Evolutionary conservation across 2,113 vertebrate genomes (phyloP), one percentile per base, ranked within the genome.

Genomic region (Chelonoidis abingdonii): DNA sequence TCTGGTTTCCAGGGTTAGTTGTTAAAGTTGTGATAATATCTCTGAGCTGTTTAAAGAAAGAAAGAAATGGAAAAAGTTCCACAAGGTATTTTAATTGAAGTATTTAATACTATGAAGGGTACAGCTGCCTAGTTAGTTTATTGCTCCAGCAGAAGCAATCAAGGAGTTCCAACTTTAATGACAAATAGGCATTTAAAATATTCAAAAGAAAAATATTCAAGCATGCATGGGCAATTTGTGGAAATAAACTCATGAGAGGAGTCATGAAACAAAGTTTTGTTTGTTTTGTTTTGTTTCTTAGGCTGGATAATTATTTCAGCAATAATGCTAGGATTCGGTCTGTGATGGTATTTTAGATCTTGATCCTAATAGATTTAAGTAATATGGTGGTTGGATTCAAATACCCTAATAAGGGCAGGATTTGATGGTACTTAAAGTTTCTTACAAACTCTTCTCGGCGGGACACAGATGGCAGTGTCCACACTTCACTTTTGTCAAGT

Each of bases 11-110:
- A 97, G 94, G 93, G 92, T 95, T 79, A 89, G 94, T 97, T 94
- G 95, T 89, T 95, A 93, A 97, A 96, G 79, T 1, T 96, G 95
- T 44, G 89, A 86, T 92, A 12, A 86, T 87, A 85, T 95, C 95
- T 95, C 94, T 96, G 90, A 88, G 84, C 91, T 94, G 96, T n/a
- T 93, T 96, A 87, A 97, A 97, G 95, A 95, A 93, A 95, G 93
- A 97, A 95, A 41, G 93, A 94, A 75, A 44, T 86, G n/a, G 47
- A 4, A 31, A 84, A 95, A 93, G 95, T 90, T 97, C 96, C 86
- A 97, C n/a, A 94, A 92, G 96, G 96, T 95, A 95, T 95, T 97
- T 96, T 97, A 96, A 96, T 97, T 96, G 95, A 97, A 97, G 94
- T 25, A 97, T 97, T 95, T 96, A 78, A 96, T 95, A 96, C 94